Percentiles rank a stretch among this genome's conserved stretches.
Conservation (phyloP, 1,140 invertebrate genomes). For the Trinorchestia longiramus region DNA sequence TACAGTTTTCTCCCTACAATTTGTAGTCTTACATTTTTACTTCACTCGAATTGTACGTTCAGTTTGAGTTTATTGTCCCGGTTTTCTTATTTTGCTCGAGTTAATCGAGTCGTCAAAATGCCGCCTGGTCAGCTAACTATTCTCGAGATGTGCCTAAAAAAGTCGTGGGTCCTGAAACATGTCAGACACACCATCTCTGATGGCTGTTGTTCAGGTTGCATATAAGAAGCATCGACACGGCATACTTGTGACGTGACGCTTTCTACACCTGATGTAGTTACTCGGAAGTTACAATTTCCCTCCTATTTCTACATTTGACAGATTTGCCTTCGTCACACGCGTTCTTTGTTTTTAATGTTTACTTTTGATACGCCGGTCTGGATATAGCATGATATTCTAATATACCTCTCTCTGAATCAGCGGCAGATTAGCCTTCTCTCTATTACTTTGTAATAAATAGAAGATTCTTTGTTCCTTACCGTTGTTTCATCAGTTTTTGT, state of each 20-base stretch:
- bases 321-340: background rate
- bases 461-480: background rate
- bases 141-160: too few species aligned
- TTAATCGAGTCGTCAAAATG: too few species aligned
- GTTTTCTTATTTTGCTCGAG: too few species aligned
- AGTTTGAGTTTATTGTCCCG: too few species aligned
- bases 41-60: too few species aligned
- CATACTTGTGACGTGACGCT: background rate
- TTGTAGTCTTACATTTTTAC: too few species aligned
- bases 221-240: too few species aligned
- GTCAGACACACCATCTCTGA: background rate
- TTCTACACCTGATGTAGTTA: background rate
- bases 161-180: background rate
- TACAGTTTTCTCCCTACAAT: too few species aligned
- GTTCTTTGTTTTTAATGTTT: background rate
- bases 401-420: background rate
- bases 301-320: background rate
- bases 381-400: background rate
- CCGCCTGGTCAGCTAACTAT: too few species aligned
- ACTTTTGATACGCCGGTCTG: background rate
- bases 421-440: background rate
- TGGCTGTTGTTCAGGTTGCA: too few species aligned
- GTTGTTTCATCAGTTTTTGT: background rate
- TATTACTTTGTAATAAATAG: background rate
- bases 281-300: background rate